Conservation (phyloP, 2,888 invertebrate species). For the Embidobia sp. region DNA sequence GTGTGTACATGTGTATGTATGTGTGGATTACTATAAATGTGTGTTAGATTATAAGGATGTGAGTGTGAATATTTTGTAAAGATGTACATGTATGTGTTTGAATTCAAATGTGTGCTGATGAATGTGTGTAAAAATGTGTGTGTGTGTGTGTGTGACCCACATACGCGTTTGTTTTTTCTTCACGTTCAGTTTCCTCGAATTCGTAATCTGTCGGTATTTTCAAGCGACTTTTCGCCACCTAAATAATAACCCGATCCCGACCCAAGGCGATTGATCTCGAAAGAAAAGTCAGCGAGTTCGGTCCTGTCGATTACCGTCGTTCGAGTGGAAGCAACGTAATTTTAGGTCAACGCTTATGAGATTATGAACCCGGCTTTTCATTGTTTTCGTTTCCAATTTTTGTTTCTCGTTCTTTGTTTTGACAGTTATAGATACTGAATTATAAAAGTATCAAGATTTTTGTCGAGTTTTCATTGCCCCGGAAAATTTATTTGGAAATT, state of each 20-base stretch:
- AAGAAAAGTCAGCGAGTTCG: slow-evolving; percentile 2
- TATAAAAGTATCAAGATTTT: no score
- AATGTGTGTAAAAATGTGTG: no score
- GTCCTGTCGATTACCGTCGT: background rate
- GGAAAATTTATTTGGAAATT: no score
- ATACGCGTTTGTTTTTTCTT: no score
- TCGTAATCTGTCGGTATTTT: slow-evolving; percentile 27
- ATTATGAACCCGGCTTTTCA: background rate
- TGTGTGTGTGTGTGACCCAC: no score
- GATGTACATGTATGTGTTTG: no score
- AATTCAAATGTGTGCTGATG: no score
- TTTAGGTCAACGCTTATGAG: background rate
- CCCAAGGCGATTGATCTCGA: slow-evolving; percentile 10
- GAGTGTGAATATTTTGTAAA: no score
- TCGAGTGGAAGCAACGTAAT: background rate
- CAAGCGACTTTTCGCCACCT: background rate
- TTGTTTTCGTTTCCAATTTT: background rate
- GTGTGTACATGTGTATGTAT: no score
- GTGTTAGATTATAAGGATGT: no score
- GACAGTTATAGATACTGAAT: background rate
- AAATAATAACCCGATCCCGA: slow-evolving; percentile 21
- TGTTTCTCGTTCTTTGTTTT: background rate
- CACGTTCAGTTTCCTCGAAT: slow-evolving; percentile 35
- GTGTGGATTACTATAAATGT: no score
- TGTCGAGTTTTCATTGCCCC: no score